Percentiles rank a stretch among this genome's conserved stretches.
Conservation (phyloP, 2,797 vertebrate genomes). For the Arrhamphus sclerolepis region DNA sequence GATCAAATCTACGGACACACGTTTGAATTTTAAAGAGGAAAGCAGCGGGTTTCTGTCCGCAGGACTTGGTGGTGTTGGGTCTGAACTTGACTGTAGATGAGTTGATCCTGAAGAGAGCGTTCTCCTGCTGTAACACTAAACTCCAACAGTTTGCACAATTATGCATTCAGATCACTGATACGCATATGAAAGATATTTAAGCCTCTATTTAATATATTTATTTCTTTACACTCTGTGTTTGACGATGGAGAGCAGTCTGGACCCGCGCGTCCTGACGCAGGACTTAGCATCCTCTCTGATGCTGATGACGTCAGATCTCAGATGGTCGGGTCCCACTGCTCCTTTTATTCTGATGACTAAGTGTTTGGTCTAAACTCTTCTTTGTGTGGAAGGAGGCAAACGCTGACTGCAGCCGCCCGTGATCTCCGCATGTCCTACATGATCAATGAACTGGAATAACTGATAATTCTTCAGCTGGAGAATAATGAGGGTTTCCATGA, state of each 20-base stretch:
- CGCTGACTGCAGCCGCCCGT: constrained; percentile 57
- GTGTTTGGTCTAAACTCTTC: constrained; percentile 22
- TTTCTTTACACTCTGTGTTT: constrained; percentile 52
- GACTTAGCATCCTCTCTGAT: constrained; percentile 49
- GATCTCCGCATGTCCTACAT: constrained; percentile 72
- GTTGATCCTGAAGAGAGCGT: constrained; percentile 45
- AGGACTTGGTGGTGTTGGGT: constrained; percentile 49
- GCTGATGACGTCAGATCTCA: constrained; percentile 64
- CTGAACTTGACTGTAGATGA: constrained; percentile 56
- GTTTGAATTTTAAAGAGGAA: constrained; percentile 40
- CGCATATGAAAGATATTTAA: constrained; percentile 68
- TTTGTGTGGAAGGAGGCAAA: constrained; percentile 68
- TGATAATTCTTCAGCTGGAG: constrained; percentile 55
- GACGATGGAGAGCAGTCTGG: constrained; percentile 33
- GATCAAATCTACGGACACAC: constrained; percentile 33
- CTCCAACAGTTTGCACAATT: constrained; percentile 37
- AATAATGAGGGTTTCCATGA: constrained; percentile 66
- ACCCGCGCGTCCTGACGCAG: constrained; percentile 41
- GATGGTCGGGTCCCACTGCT: constrained; percentile 17
- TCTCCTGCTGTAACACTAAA: not conserved
- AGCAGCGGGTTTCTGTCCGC: constrained; percentile 23
- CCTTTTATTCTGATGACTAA: constrained; percentile 20
- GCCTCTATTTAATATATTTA: constrained; percentile 74
- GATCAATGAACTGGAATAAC: constrained; percentile 75
- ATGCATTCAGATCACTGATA: constrained; percentile 31